These are phyloP conservation scores for Chrosomus eos DNA, from an alignment of 2,797 vertebrate species.

Conservation along the genomic window DNA sequence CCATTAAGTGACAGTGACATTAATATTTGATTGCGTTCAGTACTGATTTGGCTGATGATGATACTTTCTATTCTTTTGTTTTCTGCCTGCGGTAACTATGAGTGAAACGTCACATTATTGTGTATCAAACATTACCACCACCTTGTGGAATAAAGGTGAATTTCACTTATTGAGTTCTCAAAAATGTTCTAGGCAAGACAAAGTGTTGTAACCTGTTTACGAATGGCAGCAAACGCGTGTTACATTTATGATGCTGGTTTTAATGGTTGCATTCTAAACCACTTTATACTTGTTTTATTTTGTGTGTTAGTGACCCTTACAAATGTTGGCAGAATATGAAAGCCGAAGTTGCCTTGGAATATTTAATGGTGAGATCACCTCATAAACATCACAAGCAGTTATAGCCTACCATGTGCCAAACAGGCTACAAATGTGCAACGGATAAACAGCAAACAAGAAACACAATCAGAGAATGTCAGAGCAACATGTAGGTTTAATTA, in stretches of 20 bases:
- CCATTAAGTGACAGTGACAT: no score
- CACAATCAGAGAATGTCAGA: neutral
- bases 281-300: neutral
- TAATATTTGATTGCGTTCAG: no score
- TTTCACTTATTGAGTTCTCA: no score
- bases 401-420: neutral
- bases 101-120: no score
- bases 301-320: constrained; percentile 1
- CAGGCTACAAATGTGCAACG: constrained; percentile 13
- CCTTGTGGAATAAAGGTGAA: no score
- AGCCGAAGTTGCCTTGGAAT: constrained; percentile 7
- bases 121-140: no score
- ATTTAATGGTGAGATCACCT: constrained; percentile 27
- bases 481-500: neutral
- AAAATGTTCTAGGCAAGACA: no score
- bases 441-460: constrained; percentile 15
- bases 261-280: constrained; percentile 2
- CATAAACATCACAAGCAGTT: constrained; percentile 20
- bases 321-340: constrained; percentile 13
- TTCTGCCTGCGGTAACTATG: no score
- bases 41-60: no score
- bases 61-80: no score
- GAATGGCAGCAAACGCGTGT: neutral
- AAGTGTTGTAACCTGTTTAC: neutral
- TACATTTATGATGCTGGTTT: constrained; percentile 14